Conservation (phyloP, 2,888 invertebrate species). For the Netelia inedita region DNA sequence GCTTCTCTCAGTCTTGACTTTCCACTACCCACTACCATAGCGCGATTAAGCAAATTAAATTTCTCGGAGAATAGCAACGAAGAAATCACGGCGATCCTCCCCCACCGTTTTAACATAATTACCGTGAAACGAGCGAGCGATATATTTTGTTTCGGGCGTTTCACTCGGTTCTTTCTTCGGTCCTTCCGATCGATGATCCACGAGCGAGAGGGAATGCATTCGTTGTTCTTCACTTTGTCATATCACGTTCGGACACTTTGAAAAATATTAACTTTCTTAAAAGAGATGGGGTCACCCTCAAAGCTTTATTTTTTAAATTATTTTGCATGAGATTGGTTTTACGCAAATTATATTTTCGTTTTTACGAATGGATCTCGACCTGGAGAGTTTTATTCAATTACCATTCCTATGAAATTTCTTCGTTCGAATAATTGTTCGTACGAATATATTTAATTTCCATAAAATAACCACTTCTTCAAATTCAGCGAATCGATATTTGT, state of each 20-base stretch:
- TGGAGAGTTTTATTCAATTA: too few species aligned
- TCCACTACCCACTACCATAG: slow-evolving; percentile 64
- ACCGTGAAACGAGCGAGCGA: slow-evolving; percentile 68
- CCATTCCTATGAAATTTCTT: too few species aligned
- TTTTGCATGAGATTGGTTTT: too few species aligned
- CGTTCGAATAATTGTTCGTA: too few species aligned
- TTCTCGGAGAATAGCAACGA: slow-evolving; percentile 78
- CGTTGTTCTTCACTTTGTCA: slow-evolving; percentile 12
- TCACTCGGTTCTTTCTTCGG: slow-evolving; percentile 52
- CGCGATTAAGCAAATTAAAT: slow-evolving; percentile 83
- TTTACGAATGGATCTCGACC: too few species aligned
- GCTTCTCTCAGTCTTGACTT: slow-evolving; percentile 46
- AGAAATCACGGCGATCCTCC: slow-evolving; percentile 77
- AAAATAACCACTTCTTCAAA: too few species aligned
- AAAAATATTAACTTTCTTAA: slow-evolving; percentile 10
- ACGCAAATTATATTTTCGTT: too few species aligned
- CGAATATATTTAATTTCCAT: not conserved
- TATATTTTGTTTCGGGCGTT: slow-evolving; percentile 71
- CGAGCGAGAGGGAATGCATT: slow-evolving; percentile 37
- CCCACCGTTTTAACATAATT: slow-evolving; percentile 77
- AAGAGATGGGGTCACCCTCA: not conserved
- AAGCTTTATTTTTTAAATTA: not conserved
- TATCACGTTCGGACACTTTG: not conserved
- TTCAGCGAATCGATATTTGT: not conserved
- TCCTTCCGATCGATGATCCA: slow-evolving; percentile 39